A percentile compares a stretch with the other conserved stretches of the same genome.
Conservation (phyloP, 2,888 invertebrate genomes). For the Caenorhabditis parvicauda region DNA sequence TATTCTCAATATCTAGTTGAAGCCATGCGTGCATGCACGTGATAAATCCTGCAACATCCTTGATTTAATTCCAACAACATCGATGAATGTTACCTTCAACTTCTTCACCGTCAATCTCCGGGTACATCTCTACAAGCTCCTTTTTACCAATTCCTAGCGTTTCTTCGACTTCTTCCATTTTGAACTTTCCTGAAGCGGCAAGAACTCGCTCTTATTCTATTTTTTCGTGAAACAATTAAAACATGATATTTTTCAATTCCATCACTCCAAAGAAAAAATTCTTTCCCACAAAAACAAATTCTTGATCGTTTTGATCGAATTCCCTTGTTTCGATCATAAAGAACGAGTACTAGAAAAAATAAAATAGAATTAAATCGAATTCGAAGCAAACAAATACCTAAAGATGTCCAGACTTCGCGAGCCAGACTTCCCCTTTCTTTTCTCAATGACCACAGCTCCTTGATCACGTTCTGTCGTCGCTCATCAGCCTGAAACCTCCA, state of each 20-base stretch:
- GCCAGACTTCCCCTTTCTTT: constrained; percentile 2
- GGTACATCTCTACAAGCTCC: background rate
- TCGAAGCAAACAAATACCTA: background rate
- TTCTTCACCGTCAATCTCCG: background rate
- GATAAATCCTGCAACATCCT: constrained; percentile 7
- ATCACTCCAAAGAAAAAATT: too few species aligned
- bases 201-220: too few species aligned
- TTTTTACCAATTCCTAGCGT: background rate
- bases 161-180: constrained; percentile 1
- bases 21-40: constrained; percentile 5
- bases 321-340: too few species aligned
- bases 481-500: constrained; percentile 3
- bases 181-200: background rate
- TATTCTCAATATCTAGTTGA: constrained; percentile 8
- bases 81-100: too few species aligned
- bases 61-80: too few species aligned
- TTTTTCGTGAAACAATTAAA: background rate
- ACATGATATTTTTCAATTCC: too few species aligned
- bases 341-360: background rate
- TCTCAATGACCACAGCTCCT: constrained; percentile 10
- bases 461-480: constrained; percentile 1
- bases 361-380: background rate
- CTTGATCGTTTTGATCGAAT: too few species aligned
- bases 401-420: constrained; percentile 14
- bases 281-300: too few species aligned